A percentile compares a stretch with the other conserved stretches of the same genome.
Evolutionary conservation across 1,140 invertebrate species (phyloP).

Genomic region (Caenorhabditis briggsae): DNA sequence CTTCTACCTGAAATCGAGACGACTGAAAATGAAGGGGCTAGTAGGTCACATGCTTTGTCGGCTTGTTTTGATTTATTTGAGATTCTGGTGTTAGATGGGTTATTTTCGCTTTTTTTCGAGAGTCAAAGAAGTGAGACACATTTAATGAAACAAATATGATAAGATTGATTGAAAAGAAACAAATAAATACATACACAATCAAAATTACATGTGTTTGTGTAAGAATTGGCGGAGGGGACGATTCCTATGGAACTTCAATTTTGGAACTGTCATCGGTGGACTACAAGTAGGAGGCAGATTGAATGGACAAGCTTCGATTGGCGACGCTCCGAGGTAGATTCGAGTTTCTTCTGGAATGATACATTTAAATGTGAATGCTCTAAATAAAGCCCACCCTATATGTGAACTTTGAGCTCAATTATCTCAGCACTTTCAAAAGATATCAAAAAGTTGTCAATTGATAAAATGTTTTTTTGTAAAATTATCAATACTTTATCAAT

Average conservation of each 20-base stretch:
- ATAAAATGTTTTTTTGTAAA: too few species aligned
- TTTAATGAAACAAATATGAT: not conserved
- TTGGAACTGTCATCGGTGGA: conserved; percentile 45
- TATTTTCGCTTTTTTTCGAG: not conserved
- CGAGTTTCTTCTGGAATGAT: conserved; percentile 25
- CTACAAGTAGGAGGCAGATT: conserved; percentile 27
- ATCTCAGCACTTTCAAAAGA: too few species aligned
- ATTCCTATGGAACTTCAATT: conserved; percentile 36
- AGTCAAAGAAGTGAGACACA: not conserved
- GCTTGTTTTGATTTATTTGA: conserved; percentile 31
- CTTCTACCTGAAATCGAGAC: conserved; percentile 8
- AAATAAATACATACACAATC: not conserved
- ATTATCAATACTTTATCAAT: too few species aligned
- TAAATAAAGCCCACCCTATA: too few species aligned
- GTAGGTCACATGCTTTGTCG: conserved; percentile 10
- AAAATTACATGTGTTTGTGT: conserved; percentile 16
- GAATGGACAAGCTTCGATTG: conserved; percentile 33
- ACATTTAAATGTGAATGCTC: too few species aligned
- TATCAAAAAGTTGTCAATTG: too few species aligned
- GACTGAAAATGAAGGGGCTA: not conserved
- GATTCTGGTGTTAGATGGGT: not conserved
- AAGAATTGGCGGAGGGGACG: conserved; percentile 24
- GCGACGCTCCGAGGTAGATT: conserved; percentile 24
- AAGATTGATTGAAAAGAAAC: not conserved
- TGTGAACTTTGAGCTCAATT: too few species aligned